Evolutionary conservation across 23 tunicate genomes (phyloP).

Genomic region (Aplidium turbinatum): DNA sequence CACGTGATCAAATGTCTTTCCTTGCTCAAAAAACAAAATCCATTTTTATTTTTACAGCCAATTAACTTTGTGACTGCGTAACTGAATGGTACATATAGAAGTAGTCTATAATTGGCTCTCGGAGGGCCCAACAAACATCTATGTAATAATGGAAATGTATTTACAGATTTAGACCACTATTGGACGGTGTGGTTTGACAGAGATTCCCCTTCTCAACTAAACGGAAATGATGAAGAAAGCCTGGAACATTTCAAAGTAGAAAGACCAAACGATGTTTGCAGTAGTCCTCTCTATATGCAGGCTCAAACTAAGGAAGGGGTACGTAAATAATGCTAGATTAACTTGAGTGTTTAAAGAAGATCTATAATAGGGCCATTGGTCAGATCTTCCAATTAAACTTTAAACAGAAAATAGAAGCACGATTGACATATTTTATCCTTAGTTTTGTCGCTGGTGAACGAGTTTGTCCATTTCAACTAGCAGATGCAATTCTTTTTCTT

Average conservation of each 20-base stretch:
- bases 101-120: too few species aligned
- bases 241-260: slow-evolving; percentile 29
- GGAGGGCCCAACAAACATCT: background rate
- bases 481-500: background rate
- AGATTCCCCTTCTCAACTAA: slow-evolving; percentile 46
- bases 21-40: too few species aligned
- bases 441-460: background rate
- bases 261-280: slow-evolving; percentile 68
- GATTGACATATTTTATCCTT: background rate
- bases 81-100: too few species aligned
- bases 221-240: slow-evolving; percentile 65
- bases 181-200: slow-evolving; percentile 94
- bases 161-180: slow-evolving; percentile 38
- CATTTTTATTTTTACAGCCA: too few species aligned
- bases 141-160: background rate
- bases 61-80: too few species aligned
- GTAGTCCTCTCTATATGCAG: slow-evolving; percentile 67
- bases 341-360: background rate
- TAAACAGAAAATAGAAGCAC: too few species aligned
- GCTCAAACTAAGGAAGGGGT: slow-evolving; percentile 66
- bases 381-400: too few species aligned
- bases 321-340: background rate
- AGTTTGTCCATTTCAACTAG: background rate
- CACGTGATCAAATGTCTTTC: too few species aligned
- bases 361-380: background rate